Evolutionary conservation across 2,888 invertebrate genomes (phyloP).

Genomic region (Notodonta dromedarius): DNA sequence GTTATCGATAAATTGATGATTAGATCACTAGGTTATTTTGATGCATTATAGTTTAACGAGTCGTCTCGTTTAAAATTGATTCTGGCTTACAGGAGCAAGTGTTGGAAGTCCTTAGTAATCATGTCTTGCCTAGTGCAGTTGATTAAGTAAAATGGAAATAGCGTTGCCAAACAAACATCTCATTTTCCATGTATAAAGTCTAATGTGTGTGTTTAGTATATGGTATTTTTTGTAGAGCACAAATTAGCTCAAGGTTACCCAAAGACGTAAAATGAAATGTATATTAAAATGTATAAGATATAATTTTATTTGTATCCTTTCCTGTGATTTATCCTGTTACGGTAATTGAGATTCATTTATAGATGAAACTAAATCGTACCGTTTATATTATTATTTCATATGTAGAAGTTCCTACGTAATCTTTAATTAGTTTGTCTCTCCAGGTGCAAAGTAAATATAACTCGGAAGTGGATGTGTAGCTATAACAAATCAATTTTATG

Average conservation of each 20-base stretch:
- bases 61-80: no score
- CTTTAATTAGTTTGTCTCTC: slow-evolving; percentile 28
- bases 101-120: no score
- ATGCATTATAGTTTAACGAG: no score
- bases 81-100: no score
- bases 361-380: slow-evolving; percentile 18
- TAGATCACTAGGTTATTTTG: no score
- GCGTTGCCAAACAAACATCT: no score
- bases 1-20: no score
- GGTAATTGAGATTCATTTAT: slow-evolving; percentile 47
- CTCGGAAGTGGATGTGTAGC: not conserved
- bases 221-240: not conserved
- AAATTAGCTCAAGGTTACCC: not conserved
- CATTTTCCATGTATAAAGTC: no score
- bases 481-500: no score
- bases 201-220: not conserved
- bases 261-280: slow-evolving; percentile 4
- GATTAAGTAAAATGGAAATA: no score
- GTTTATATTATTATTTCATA: slow-evolving; percentile 19
- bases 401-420: slow-evolving; percentile 53
- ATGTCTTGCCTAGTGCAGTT: no score
- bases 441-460: slow-evolving; percentile 9
- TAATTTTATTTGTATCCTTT: slow-evolving; percentile 32
- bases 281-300: slow-evolving; percentile 10
- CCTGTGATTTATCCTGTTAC: slow-evolving; percentile 54